Base-by-base conservation (phyloP, 2,888 invertebrate genomes). In the Suillia variegata region DNA sequence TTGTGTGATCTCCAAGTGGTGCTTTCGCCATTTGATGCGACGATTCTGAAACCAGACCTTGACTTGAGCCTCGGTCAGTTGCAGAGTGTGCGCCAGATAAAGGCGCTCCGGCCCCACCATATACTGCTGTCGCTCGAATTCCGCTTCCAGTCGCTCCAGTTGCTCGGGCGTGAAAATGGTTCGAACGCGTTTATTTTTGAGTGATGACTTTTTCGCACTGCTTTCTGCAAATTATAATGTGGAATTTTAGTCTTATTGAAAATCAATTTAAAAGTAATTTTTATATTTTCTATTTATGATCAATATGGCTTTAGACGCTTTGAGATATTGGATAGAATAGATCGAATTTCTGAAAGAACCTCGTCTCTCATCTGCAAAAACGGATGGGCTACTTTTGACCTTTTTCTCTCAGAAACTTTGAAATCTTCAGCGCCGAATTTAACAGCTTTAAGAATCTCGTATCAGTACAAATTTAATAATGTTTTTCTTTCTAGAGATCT, bases 81-180 rank as follows among this genome's bases (percentile, higher is more conserved):
- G 81, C 2, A 82, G 71, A 5, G 82, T 81, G 60, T 81, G 80
- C 0, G 98, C 98, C 58, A 98, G 84, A 82, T 96, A 96, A 2
- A 95, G 86, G 62, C 97, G 84, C 82, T 97, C 97, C 0, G 96
- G 96, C 0, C 97, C 97, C 12, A 98, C 97, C 97, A 98, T 97
- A 83, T 98, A 98, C 81, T 98, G 97, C 75, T 97, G 97, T 38
- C 96, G 83, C 71, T 96, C 95, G 75, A 98, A 98, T 84, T 97
- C 97, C 0, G 93, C 92, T 78, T 98, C 97, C 56, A 98, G 84
- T 67, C 95, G 84, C 80, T 98, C 97, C 69, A 98, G 83, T 82
- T 98, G 97, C 73, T 97, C 97, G 0, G 96, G 96, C 0, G 97
- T 97, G 84, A 98, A 98, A 72, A 98, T 98, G 0, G 97, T 98